Base-by-base conservation (phyloP, 2,888 invertebrate genomes). In the Spodoptera picta region DNA sequence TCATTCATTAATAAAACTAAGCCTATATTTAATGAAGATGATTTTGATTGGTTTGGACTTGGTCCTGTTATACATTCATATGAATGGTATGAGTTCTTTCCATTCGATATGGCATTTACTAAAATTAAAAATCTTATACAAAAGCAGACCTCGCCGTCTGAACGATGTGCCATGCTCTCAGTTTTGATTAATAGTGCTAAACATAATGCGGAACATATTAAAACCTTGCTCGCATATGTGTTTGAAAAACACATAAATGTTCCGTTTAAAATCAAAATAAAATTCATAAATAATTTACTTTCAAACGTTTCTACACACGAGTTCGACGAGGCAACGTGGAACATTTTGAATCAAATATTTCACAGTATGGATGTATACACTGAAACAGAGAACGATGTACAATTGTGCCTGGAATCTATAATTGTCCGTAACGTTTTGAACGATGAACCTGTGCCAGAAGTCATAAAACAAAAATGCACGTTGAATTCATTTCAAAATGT, bases 171-270 rank as follows among this genome's bases (percentile, higher is more conserved):
- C 1, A 91, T 92, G 55, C 73, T 92, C 11, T 78, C 73, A 41
- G 79, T 90, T 7, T 60, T 93, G n/a, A 51, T 90, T 14, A 63
- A 65, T 2, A 86, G 85, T 51, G 85, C 92, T 12, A 68, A 79
- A 41, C 67, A n/a, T 62, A 65, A 3, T 86, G 85, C 50, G 85
- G 92, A 83, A 42, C 65, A 91, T 63, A 60, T 90, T 27, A 80
- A 84, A 42, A 75, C 79, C 14, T 57, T 92, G 1, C 64, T 92
- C 0, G 80, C 88, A 60, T 89, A 84, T 72, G 90, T 87, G 68
- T 76, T 82, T 7, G 86, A 89, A 4, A 88, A 88, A 65, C 91
- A 92, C 69, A 88, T 90, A 10, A 92, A 92, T 60, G 92, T 92
- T 77, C 83, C 90, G 0, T 84, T 87, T 9, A 86, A 87, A 61